Conservation (phyloP, 2,113 vertebrate genomes). For the Octodon degus region DNA sequence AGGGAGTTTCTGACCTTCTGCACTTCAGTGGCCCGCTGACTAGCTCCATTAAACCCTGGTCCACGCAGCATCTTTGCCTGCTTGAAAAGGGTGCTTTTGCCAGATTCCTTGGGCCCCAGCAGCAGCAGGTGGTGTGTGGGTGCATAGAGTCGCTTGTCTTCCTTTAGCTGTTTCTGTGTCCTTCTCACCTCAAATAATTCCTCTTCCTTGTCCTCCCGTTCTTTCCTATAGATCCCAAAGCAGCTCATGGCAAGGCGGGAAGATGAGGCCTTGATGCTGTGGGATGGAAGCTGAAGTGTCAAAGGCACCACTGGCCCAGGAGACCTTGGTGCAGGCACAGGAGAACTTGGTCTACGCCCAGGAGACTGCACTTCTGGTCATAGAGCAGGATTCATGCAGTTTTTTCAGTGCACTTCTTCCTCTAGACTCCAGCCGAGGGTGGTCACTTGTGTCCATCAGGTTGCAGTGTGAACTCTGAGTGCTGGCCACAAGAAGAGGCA, state of each 20-base stretch:
- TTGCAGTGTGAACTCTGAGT: no score
- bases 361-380: neutral
- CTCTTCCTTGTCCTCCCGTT: neutral
- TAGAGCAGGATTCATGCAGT: neutral
- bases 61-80: neutral
- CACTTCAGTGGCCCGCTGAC: conserved; percentile 97
- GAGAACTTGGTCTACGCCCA: no score
- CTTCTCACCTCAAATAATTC: neutral
- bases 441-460: no score
- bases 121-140: neutral
- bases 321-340: no score
- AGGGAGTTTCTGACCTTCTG: conserved; percentile 99
- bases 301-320: no score
- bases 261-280: accelerated
- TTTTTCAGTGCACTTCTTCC: neutral
- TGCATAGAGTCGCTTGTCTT: neutral
- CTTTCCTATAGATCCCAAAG: neutral
- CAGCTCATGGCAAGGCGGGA: neutral
- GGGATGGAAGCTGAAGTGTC: no score
- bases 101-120: neutral
- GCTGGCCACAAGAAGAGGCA: no score
- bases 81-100: neutral
- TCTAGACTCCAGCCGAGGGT: neutral
- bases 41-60: conserved; percentile 57
- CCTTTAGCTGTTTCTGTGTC: neutral